Conservation (phyloP, 2,797 vertebrate species). For the Fratercula arctica region DNA sequence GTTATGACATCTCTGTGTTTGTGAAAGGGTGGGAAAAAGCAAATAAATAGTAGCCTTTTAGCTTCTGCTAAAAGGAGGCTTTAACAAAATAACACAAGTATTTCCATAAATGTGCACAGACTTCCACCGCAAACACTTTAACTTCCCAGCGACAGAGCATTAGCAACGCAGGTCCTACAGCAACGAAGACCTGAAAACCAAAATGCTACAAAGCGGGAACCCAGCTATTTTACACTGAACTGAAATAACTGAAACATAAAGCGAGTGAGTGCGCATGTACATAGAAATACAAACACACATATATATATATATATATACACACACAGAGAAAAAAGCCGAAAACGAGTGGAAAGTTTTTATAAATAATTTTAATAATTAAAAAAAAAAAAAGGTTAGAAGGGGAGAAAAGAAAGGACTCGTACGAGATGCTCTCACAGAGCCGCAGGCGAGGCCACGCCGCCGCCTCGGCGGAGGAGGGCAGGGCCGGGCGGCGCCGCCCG, state of each 20-base stretch:
- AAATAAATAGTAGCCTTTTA: slow-evolving; percentile 57
- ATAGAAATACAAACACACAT: rapidly evolving
- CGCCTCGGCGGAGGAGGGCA: not conserved
- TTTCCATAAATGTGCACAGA: slow-evolving; percentile 9
- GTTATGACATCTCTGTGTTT: slow-evolving; percentile 40
- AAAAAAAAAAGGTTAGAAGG: not conserved
- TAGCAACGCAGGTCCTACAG: not conserved
- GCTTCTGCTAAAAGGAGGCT: slow-evolving; percentile 50
- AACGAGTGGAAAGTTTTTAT: not conserved
- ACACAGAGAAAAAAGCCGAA: not conserved
- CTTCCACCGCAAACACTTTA: not conserved
- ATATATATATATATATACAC: rapidly evolving
- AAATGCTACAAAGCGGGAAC: not conserved
- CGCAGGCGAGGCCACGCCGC: not conserved
- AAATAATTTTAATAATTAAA: slow-evolving; percentile 25
- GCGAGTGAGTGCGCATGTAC: rapidly evolving
- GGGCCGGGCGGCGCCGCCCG: not conserved
- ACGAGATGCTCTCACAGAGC: not conserved
- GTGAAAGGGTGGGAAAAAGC: slow-evolving; percentile 54
- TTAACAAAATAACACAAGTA: slow-evolving; percentile 37
- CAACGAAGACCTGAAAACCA: not conserved
- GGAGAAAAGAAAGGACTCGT: not conserved
- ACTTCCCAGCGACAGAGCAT: not conserved
- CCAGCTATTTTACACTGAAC: not conserved
- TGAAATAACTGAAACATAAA: not conserved